Evolutionary conservation across 1,140 invertebrate species (phyloP), one percentile per base, ranked within the genome.

Genomic region (Drosophila kurseongensis): DNA sequence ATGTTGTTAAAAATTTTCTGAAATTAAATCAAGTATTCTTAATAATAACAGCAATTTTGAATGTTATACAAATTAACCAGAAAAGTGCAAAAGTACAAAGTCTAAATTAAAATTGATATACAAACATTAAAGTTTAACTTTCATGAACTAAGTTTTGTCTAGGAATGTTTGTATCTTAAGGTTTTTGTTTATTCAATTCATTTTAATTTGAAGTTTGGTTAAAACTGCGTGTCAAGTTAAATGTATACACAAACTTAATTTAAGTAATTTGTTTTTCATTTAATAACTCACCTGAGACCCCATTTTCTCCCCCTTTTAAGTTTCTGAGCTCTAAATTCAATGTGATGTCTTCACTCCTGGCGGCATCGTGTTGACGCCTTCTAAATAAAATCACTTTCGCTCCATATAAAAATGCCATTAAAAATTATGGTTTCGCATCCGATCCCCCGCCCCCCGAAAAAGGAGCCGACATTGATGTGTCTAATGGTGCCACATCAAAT

Each of bases 301-400:
- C n/a, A n/a, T 10, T 14, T 8, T 4, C 6, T 13, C 1, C 10
- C 5, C 3, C 13, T 4, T 12, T 6, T 16, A 8, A 16, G 3
- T 6, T 13, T 5, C n/a, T 13, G 16, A 23, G 5, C 4, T 5
- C 10, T 51, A 48, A 48, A 38, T 16, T 8, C 27, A 32, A 36
- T 8, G 41, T 9, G 63, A 68, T 27, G 36, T 13, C 44, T 36
- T 45, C 23, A n/a, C 9, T 40, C 7, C 23, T 48, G n/a, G 23
- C 35, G 16, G 23, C 23, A 27, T 23, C 12, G 13, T 38, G 41
- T 16, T 57, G 61, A 47, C 42, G 41, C 13, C 48, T 38, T 54
- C 41, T 62, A 82, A 79, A 82, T 86, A 75, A 82, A 86, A 86
- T 86, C 82, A 86, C 83, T 86, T 88, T 86, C 73, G 71, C 84